Conservation (phyloP, 2,113 vertebrate genomes). For the Xiphophorus maculatus region DNA sequence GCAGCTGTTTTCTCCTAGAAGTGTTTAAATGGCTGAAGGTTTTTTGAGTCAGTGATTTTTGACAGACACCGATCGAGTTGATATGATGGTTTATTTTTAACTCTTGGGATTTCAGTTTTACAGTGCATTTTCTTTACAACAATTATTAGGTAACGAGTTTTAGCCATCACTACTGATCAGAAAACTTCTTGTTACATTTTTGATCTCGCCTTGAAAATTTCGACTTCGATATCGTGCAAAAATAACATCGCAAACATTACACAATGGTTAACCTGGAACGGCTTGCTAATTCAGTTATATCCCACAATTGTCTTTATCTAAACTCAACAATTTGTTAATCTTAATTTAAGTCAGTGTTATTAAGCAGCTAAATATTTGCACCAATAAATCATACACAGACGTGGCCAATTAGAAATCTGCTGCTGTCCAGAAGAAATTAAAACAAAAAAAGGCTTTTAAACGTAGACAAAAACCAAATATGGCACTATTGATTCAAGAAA, state of each 20-base stretch:
- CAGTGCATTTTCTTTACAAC: slow-evolving; percentile 85
- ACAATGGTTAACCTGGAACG: slow-evolving; percentile 47
- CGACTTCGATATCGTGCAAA: slow-evolving; percentile 69
- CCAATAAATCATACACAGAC: slow-evolving; percentile 66
- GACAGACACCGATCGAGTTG: slow-evolving; percentile 37
- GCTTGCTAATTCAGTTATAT: slow-evolving; percentile 59
- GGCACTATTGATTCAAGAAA: slow-evolving; percentile 78
- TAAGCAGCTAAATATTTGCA: slow-evolving; percentile 75
- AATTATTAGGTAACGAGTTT: slow-evolving; percentile 79
- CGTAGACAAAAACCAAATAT: slow-evolving; percentile 72
- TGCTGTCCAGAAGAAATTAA: slow-evolving; percentile 54
- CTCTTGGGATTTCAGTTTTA: slow-evolving; percentile 81
- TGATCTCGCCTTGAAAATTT: slow-evolving; percentile 67
- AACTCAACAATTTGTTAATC: slow-evolving; percentile 52
- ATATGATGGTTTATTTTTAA: slow-evolving; percentile 82
- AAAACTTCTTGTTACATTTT: slow-evolving; percentile 79
- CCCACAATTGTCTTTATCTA: slow-evolving; percentile 40
- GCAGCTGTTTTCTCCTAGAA: no score
- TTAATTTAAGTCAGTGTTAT: slow-evolving; percentile 61
- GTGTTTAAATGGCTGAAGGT: no score
- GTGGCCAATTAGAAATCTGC: slow-evolving; percentile 73
- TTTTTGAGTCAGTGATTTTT: background rate
- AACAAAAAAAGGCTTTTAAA: slow-evolving; percentile 53
- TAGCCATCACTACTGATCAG: slow-evolving; percentile 79
- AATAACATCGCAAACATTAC: slow-evolving; percentile 57